Base-by-base conservation (phyloP, 2,113 vertebrate species). In the Bucco capensis region DNA sequence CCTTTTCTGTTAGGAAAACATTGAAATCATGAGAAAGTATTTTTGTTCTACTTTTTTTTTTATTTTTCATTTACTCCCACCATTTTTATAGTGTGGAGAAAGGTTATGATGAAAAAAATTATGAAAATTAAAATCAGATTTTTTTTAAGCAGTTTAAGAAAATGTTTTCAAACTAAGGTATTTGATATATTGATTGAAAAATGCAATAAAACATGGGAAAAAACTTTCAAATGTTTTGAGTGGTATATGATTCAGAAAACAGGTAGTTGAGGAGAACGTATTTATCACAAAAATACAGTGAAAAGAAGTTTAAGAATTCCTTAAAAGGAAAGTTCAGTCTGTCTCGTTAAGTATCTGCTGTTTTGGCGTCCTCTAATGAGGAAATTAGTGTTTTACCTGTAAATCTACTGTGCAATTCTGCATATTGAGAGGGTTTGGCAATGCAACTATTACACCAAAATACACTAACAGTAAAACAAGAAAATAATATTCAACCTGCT, bases 11-110 rank as follows among this genome's bases (percentile, higher is more conserved):
- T 53, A 69, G 10, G 8, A 66, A 81, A 77, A 27, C 0, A 21
- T 27, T 47, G 44, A 78, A 86, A 56, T 18, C 0, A 57, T 4
- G 1, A 53, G 5, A 73, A 80, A 54, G 0, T 0, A 27, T 33
- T 75, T 58, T 65, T 37, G 7, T 67, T 54, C 9, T 86, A n/a
- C 11, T 67, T 31, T 56, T 33, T n/a, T 10, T 23, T 28, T 3
- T 8, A 47, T 54, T 46, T 67, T 72, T 56, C 4, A 22, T 65
- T 57, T 73, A 28, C 35, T 71, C 4, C 4, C 1, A 28, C 0
- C 0, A 19, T 54, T 75, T 88, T 86, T 88, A 7, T 72, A 7
- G 4, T 62, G 3, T 62, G 12, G 11, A 22, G 31, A 30, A 74
- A 74, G 2, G 2, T 10, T 33, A 35, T 18, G 12, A 27, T 4